Evolutionary conservation across 2,113 vertebrate genomes (phyloP).

Genomic region (Pseudonaja textilis): DNA sequence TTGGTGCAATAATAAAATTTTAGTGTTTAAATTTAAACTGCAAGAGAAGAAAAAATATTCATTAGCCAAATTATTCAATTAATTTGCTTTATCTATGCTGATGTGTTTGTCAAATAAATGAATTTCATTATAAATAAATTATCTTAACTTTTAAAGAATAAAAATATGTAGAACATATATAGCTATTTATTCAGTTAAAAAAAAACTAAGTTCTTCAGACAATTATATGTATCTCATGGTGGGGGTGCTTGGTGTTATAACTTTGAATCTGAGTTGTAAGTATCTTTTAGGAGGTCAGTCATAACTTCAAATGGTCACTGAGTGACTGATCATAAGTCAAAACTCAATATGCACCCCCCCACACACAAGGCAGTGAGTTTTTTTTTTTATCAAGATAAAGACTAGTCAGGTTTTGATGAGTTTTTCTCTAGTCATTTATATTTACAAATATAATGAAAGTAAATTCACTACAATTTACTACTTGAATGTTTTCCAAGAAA

Average conservation of each 20-base stretch:
- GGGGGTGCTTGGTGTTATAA: not conserved
- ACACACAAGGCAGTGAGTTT: not conserved
- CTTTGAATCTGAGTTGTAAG: not conserved
- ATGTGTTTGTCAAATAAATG: not conserved
- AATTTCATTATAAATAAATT: not conserved
- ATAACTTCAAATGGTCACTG: not conserved
- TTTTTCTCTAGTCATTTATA: not conserved
- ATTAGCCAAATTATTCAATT: not conserved
- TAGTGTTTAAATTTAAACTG: not conserved
- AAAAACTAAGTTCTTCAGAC: not conserved
- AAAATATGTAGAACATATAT: not conserved
- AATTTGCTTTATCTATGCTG: not conserved
- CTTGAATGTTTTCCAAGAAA: not conserved
- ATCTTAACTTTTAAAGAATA: not conserved
- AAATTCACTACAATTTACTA: not conserved
- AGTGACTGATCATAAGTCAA: not conserved
- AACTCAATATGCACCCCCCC: not conserved
- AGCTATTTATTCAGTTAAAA: not conserved
- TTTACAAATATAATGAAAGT: not conserved
- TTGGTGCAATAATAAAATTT: not conserved
- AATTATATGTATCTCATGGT: not conserved
- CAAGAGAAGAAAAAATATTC: not conserved
- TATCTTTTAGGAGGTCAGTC: not conserved
- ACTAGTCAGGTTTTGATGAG: not conserved
- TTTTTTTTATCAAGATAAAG: not conserved